phyloP scores from a whole-genome alignment of 2,113 vertebrate genomes.

The Rhinolophus sinicus region DNA sequence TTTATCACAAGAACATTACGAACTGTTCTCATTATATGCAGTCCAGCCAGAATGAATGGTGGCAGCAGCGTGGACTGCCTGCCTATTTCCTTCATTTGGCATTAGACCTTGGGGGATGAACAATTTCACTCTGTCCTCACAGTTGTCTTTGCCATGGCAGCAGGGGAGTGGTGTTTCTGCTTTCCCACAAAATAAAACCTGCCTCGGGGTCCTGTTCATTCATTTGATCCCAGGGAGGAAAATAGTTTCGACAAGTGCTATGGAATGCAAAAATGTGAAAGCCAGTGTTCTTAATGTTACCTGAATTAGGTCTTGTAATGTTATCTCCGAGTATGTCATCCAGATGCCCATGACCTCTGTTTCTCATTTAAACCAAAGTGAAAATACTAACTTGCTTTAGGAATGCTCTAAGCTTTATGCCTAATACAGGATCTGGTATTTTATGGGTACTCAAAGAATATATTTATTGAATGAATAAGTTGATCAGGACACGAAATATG shows the following conservation, averaged over 20 bases:
- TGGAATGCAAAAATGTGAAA: not conserved
- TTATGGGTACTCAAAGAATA: not conserved
- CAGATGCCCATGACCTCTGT: not conserved
- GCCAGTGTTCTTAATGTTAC: not conserved
- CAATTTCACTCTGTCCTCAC: not conserved
- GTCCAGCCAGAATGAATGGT: not conserved
- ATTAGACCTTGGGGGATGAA: not conserved
- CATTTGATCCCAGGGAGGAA: not conserved
- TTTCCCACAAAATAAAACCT: not conserved
- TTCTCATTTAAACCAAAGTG: slow-evolving; percentile 9
- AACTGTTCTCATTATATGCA: slow-evolving; percentile 32
- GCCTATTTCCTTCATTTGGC: not conserved
- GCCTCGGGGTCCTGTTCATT: not conserved
- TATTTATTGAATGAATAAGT: not conserved
- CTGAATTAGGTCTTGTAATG: not conserved
- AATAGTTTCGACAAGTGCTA: not conserved
- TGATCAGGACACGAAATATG: not conserved
- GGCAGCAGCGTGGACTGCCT: not conserved
- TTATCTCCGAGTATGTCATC: not conserved
- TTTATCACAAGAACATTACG: slow-evolving; percentile 59
- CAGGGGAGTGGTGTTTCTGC: not conserved
- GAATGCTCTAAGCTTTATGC: not conserved
- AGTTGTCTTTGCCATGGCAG: not conserved
- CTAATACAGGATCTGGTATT: not conserved
- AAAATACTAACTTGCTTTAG: not conserved